Evolutionary conservation across 2,797 vertebrate species (phyloP).

Genomic region (Sitta carolinensis): DNA sequence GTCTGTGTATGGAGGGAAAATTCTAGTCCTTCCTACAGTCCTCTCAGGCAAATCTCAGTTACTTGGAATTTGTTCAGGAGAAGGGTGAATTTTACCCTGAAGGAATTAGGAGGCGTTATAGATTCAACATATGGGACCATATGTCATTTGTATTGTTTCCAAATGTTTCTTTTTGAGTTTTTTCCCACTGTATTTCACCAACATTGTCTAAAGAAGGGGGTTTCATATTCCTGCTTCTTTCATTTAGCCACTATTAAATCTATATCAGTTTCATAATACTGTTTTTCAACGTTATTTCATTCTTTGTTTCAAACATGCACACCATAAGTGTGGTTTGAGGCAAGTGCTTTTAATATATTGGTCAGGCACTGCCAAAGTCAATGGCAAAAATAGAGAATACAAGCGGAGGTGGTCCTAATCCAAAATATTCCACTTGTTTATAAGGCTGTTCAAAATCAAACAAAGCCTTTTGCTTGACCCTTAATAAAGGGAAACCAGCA

Average conservation of each 20-base stretch:
- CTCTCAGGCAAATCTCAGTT: neutral
- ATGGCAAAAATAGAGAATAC: neutral
- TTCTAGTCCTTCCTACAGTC: neutral
- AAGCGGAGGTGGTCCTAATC: neutral
- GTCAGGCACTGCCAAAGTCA: neutral
- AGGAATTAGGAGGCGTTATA: constrained; percentile 37
- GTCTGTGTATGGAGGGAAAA: neutral
- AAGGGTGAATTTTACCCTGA: constrained; percentile 24
- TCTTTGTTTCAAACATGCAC: constrained; percentile 33
- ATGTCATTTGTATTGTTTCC: constrained; percentile 60
- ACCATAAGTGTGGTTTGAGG: neutral
- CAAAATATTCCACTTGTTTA: neutral
- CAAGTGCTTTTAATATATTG: constrained; percentile 20
- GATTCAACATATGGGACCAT: constrained; percentile 47
- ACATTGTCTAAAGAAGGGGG: constrained; percentile 15
- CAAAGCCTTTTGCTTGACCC: neutral
- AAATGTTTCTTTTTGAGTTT: constrained; percentile 50
- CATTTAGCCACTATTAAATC: constrained; percentile 37
- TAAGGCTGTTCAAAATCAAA: neutral
- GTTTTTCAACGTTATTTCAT: constrained; percentile 42
- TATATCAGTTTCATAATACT: constrained; percentile 38
- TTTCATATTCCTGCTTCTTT: constrained; percentile 43
- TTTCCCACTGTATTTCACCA: constrained; percentile 21
- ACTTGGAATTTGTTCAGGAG: constrained; percentile 44
- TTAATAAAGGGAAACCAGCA: neutral